These are phyloP conservation scores for Tenthredo distinguenda DNA, from an alignment of 2,888 invertebrate genomes.

Conservation along the genomic window DNA sequence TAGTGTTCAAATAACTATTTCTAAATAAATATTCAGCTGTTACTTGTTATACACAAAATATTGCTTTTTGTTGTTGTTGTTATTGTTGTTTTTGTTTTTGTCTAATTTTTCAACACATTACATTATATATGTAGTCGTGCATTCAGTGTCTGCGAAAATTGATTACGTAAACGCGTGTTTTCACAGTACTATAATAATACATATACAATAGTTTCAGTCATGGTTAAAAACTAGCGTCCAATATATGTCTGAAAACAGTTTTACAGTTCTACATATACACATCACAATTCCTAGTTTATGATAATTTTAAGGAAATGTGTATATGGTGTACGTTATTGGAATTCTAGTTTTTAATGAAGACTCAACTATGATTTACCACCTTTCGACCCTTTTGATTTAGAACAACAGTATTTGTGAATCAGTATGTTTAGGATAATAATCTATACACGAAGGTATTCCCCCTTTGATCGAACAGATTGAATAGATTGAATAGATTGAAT, in stretches of 20 bases:
- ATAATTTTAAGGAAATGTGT: not conserved
- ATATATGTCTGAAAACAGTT: not conserved
- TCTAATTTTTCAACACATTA: slow-evolving; percentile 22
- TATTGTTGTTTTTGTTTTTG: not conserved
- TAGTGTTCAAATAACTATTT: not conserved
- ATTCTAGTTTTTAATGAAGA: slow-evolving; percentile 37
- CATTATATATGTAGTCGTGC: slow-evolving; percentile 31
- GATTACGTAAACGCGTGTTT: slow-evolving; percentile 6
- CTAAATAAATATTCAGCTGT: not conserved
- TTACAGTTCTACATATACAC: not conserved
- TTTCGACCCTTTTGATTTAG: not conserved
- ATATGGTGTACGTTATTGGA: not conserved
- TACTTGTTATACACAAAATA: slow-evolving; percentile 11
- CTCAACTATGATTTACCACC: slow-evolving; percentile 13
- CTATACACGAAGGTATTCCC: not conserved
- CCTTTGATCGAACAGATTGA: not conserved
- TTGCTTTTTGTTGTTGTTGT: not conserved
- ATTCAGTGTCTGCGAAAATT: slow-evolving; percentile 18
- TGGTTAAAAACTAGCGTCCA: slow-evolving; percentile 11
- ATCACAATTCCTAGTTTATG: not conserved
- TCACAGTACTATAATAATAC: slow-evolving; percentile 40
- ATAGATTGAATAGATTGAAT: not conserved
- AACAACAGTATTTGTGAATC: slow-evolving; percentile 37
- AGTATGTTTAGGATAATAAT: slow-evolving; percentile 9
- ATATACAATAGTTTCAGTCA: slow-evolving; percentile 36